A percentile compares a stretch with the other conserved stretches of the same genome.
Conservation (phyloP, 1,140 invertebrate species). For the Dreissena rostriformis region DNA sequence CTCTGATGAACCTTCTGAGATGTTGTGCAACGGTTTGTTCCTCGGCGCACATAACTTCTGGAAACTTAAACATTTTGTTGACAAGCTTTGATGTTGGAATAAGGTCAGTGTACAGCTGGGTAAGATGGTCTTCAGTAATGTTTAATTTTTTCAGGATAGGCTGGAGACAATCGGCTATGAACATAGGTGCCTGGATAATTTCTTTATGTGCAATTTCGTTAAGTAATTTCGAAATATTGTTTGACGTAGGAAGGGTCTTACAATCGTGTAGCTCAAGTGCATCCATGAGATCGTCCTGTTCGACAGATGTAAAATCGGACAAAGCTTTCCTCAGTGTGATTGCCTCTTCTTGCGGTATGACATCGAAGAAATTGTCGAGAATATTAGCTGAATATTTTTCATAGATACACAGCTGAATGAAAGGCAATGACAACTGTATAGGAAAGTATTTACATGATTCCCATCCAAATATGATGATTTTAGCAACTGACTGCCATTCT, state of each 20-base stretch:
- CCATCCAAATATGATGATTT: slow-evolving; percentile 57
- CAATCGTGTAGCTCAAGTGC: slow-evolving; percentile 16
- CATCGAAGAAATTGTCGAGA: slow-evolving; percentile 48
- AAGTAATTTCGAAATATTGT: slow-evolving; percentile 13
- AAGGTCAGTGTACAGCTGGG: slow-evolving; percentile 34
- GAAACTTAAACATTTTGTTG: slow-evolving; percentile 32
- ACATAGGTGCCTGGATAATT: slow-evolving; percentile 43
- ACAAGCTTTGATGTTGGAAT: slow-evolving; percentile 45
- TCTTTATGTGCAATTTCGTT: slow-evolving; percentile 17
- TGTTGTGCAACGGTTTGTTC: slow-evolving; percentile 35
- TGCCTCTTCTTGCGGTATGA: slow-evolving; percentile 40
- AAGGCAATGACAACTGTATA: slow-evolving; percentile 41
- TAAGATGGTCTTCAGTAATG: slow-evolving; percentile 39
- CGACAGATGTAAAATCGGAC: not conserved
- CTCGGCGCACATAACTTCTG: slow-evolving; percentile 35
- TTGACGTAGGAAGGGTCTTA: slow-evolving; percentile 4
- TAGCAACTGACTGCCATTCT: slow-evolving; percentile 57
- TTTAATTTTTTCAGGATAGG: slow-evolving; percentile 23
- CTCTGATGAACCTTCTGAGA: slow-evolving; percentile 37
- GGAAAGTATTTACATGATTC: slow-evolving; percentile 48
- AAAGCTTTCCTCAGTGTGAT: slow-evolving; percentile 10
- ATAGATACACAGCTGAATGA: slow-evolving; percentile 52
- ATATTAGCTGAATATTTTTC: slow-evolving; percentile 29
- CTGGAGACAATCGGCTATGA: slow-evolving; percentile 42
- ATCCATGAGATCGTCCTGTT: slow-evolving; percentile 18